Percentiles rank a stretch among this genome's conserved stretches.
These are phyloP conservation scores for Camponotus floridanus DNA, from an alignment of 1,140 invertebrate genomes.

Conservation along the genomic window DNA sequence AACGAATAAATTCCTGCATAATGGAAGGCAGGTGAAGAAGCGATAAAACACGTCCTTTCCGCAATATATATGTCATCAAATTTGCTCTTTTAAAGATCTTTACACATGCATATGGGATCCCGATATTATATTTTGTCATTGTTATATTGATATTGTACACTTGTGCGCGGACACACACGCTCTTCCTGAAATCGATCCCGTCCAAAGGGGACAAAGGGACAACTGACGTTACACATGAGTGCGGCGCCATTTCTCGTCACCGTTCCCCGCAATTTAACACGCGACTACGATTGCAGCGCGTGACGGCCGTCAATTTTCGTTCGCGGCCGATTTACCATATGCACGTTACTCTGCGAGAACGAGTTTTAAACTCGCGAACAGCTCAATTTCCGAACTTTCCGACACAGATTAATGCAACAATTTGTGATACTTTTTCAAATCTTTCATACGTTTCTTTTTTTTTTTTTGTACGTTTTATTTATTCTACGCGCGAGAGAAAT, in stretches of 20 bases:
- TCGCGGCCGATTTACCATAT: constrained; percentile 16
- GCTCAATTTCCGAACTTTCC: constrained; percentile 61
- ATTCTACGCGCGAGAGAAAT: neutral
- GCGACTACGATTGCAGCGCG: constrained; percentile 61
- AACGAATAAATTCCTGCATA: neutral
- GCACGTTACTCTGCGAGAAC: neutral
- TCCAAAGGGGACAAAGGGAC: constrained; percentile 41
- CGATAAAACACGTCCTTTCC: neutral
- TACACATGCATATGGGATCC: neutral
- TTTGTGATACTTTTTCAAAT: constrained; percentile 28
- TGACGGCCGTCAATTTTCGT: constrained; percentile 68
- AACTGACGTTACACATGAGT: constrained; percentile 50
- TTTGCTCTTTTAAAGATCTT: neutral
- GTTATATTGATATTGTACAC: neutral
- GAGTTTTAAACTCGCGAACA: constrained; percentile 61
- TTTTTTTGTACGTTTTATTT: neutral
- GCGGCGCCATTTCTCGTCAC: constrained; percentile 64
- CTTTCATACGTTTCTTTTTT: neutral
- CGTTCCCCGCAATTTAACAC: constrained; percentile 61
- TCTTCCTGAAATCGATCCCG: constrained; percentile 46
- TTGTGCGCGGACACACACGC: constrained; percentile 9
- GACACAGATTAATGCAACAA: constrained; percentile 29
- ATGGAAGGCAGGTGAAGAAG: neutral
- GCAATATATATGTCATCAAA: neutral
- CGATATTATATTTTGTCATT: constrained; percentile 6